phyloP scores from a whole-genome alignment of 2,113 vertebrate species.

The Lathamus discolor region DNA sequence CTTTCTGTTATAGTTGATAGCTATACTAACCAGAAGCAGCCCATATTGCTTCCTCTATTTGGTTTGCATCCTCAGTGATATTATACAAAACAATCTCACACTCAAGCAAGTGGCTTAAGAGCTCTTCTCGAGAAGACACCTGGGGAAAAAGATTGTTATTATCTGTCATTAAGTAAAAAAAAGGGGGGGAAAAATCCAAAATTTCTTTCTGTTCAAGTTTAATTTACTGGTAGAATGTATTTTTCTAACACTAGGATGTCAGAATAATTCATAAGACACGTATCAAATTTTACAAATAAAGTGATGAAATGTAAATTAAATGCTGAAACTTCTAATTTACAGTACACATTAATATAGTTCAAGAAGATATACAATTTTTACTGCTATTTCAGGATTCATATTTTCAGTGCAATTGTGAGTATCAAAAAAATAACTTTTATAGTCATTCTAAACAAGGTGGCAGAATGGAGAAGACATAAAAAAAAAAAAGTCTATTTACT shows the following conservation, averaged over 20 bases:
- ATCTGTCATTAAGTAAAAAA: background rate
- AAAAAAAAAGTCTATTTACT: background rate
- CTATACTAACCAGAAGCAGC: constrained; percentile 83
- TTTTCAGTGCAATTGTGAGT: background rate
- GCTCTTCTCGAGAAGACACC: constrained; percentile 60
- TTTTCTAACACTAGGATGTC: background rate
- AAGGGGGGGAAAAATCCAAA: too few relatives aligned
- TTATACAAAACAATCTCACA: constrained; percentile 90
- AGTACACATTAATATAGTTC: background rate
- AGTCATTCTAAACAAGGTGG: background rate
- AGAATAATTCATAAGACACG: background rate
- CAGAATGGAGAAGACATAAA: background rate
- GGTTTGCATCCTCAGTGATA: constrained; percentile 78
- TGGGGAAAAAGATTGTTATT: background rate
- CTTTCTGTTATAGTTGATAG: background rate
- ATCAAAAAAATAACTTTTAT: background rate
- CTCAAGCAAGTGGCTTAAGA: constrained; percentile 79
- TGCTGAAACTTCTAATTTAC: background rate
- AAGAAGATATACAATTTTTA: background rate
- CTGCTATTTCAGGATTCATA: background rate
- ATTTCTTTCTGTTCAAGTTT: background rate
- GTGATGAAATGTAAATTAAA: background rate
- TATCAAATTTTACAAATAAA: background rate
- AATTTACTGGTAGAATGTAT: background rate
- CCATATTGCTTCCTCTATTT: constrained; percentile 88